Evolutionary conservation across 2,888 invertebrate species (phyloP).

Genomic region (Pyrocoelia pectoralis): DNA sequence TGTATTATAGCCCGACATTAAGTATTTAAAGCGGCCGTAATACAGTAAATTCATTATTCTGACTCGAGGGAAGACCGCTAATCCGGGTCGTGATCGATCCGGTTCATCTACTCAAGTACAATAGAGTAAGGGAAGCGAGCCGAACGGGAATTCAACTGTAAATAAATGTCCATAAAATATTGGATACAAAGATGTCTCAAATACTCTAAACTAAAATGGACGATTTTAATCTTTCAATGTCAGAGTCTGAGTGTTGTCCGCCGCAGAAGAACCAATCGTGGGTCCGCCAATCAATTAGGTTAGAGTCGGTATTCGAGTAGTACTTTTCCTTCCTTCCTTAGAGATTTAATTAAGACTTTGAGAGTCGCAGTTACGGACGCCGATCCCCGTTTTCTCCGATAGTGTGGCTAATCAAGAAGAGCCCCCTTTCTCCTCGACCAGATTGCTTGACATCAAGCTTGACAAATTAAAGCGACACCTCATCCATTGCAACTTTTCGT

Average conservation of each 20-base stretch:
- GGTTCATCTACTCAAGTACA: constrained; percentile 28
- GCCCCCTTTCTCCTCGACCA: constrained; percentile 31
- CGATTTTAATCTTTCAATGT: constrained; percentile 54
- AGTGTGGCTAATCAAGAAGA: constrained; percentile 51
- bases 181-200: constrained; percentile 48
- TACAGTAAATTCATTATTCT: constrained; percentile 38
- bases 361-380: constrained; percentile 49
- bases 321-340: constrained; percentile 49
- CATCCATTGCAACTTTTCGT: constrained; percentile 19
- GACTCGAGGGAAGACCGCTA: constrained; percentile 35
- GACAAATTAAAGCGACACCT: constrained; percentile 46
- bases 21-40: constrained; percentile 36
- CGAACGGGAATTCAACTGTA: constrained; percentile 39
- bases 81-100: constrained; percentile 36
- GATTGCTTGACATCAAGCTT: constrained; percentile 37
- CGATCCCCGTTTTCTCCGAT: constrained; percentile 49
- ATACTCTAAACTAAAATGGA: constrained; percentile 47
- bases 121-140: constrained; percentile 21
- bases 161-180: constrained; percentile 53
- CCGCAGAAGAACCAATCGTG: constrained; percentile 49
- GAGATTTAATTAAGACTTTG: constrained; percentile 58
- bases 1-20: constrained; percentile 34
- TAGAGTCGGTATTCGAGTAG: constrained; percentile 47
- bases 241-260: constrained; percentile 40
- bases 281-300: constrained; percentile 55